phyloP scores from a whole-genome alignment of 2,113 vertebrate genomes.

The Pimephales promelas region DNA sequence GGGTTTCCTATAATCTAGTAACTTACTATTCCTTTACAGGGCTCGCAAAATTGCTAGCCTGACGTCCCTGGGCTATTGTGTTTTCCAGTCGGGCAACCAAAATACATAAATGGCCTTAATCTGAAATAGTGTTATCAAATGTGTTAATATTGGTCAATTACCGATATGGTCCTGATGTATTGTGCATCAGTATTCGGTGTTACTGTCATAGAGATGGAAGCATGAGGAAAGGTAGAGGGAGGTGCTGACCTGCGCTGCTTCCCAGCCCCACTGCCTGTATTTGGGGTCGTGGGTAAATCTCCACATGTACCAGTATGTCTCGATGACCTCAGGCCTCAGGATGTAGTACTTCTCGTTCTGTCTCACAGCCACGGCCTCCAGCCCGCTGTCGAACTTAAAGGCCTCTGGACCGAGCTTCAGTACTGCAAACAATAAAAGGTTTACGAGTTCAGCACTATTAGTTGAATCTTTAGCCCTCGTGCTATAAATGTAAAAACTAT shows the following conservation, averaged over 20 bases:
- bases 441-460: background rate
- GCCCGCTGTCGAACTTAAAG: conserved; percentile 95
- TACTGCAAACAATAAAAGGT: conserved; percentile 68
- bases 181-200: too few species aligned
- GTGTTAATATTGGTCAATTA: too few species aligned
- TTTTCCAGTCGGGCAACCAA: too few species aligned
- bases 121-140: too few species aligned
- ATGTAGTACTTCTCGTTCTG: conserved; percentile 99
- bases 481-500: conserved; percentile 17
- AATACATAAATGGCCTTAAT: too few species aligned
- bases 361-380: conserved; percentile 92
- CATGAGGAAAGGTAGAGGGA: too few species aligned
- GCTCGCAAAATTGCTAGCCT: too few species aligned
- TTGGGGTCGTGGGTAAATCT: conserved; percentile 97
- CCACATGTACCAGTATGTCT: conserved; percentile 99
- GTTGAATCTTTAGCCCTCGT: background rate
- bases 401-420: conserved; percentile 96
- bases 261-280: conserved; percentile 98
- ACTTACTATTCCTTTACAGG: background rate
- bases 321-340: conserved; percentile 95
- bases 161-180: too few species aligned
- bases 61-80: too few species aligned
- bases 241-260: conserved; percentile 87
- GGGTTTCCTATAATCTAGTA: background rate
- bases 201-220: background rate